phyloP scores from a whole-genome alignment of 2,888 invertebrate genomes.

The Amiota mariae region DNA sequence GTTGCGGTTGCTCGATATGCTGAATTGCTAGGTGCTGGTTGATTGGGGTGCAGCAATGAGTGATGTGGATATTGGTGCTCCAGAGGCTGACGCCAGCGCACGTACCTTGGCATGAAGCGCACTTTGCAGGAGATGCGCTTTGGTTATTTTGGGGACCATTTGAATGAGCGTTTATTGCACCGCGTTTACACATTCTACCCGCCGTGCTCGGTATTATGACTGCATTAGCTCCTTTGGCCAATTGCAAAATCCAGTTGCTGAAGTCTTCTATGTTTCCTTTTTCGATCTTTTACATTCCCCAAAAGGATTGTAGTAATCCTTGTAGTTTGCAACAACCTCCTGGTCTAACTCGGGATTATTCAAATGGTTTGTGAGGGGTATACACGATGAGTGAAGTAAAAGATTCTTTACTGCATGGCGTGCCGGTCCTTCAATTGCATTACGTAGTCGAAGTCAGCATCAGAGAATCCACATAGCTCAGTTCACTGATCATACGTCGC shows the following conservation, averaged over 20 bases:
- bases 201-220: no score
- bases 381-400: not conserved
- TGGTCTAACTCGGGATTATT: not conserved
- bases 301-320: not conserved
- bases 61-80: no score
- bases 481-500: not conserved
- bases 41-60: no score
- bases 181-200: not conserved
- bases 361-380: not conserved
- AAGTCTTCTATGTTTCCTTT: not conserved
- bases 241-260: no score
- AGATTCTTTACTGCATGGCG: not conserved
- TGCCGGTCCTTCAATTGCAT: not conserved
- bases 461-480: constrained; percentile 4
- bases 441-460: not conserved
- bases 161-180: not conserved
- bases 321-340: not conserved
- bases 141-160: not conserved
- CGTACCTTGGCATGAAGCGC: no score
- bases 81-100: no score
- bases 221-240: no score
- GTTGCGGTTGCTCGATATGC: no score
- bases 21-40: no score
- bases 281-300: not conserved
- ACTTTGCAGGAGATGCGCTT: not conserved